phyloP scores from a whole-genome alignment of 2,113 vertebrate species.

The Pipra filicauda region DNA sequence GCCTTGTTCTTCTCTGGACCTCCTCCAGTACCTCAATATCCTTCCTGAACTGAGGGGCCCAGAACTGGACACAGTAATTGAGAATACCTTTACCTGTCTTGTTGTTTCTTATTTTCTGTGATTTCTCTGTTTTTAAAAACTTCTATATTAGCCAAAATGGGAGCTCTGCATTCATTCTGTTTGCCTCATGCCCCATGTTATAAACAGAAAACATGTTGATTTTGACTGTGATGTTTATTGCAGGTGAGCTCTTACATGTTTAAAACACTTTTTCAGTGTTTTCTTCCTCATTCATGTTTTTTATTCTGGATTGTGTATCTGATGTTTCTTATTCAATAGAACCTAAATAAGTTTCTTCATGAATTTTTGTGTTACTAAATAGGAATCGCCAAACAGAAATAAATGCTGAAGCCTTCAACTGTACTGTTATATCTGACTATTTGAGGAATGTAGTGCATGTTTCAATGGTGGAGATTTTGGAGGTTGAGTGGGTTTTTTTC shows the following conservation, averaged over 20 bases:
- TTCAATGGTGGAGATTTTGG: neutral
- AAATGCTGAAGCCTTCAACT: neutral
- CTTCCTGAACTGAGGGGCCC: too few species aligned
- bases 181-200: neutral
- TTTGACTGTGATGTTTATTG: neutral
- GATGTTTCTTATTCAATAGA: neutral
- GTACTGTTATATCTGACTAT: neutral
- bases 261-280: neutral
- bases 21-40: too few species aligned
- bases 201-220: neutral
- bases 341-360: neutral
- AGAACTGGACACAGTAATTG: neutral
- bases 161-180: neutral
- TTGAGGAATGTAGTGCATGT: neutral
- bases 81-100: neutral
- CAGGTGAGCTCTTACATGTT: neutral
- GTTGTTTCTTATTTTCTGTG: neutral
- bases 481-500: neutral
- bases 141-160: neutral
- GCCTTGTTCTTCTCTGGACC: too few species aligned
- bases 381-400: neutral
- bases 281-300: neutral
- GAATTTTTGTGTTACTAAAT: neutral
- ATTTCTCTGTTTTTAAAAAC: neutral
- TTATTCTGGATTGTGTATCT: neutral